Conservation (phyloP, 2,888 invertebrate species). For the Hirtodrosophila alboralis region DNA sequence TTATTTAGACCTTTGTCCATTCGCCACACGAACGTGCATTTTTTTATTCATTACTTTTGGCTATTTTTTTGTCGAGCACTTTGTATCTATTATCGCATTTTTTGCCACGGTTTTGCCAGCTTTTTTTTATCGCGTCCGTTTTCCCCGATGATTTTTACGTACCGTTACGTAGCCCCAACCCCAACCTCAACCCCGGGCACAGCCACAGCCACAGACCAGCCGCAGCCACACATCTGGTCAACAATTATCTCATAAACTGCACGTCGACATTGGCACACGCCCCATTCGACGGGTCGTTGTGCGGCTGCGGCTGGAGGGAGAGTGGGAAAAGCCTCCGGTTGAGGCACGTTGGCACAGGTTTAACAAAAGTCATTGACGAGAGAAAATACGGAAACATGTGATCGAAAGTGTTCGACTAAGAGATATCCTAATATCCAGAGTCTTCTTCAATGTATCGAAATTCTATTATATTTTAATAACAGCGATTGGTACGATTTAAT, state of each 20-base stretch:
- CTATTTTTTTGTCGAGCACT: slow-evolving; percentile 30
- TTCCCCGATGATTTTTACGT: slow-evolving; percentile 3
- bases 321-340: neutral
- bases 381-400: slow-evolving; percentile 19
- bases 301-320: neutral
- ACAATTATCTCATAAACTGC: slow-evolving; percentile 55
- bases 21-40: slow-evolving; percentile 8
- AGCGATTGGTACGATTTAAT: no score
- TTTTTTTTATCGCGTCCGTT: slow-evolving; percentile 31
- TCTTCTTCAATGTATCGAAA: no score
- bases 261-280: slow-evolving; percentile 30
- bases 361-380: slow-evolving; percentile 21
- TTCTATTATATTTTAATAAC: no score
- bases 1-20: slow-evolving; percentile 14
- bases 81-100: slow-evolving; percentile 42
- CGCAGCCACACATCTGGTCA: slow-evolving; percentile 35
- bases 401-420: no score
- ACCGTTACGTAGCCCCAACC: neutral
- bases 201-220: slow-evolving; percentile 14
- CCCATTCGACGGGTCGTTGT: slow-evolving; percentile 5
- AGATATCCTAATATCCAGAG: no score
- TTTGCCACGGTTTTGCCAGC: slow-evolving; percentile 23
- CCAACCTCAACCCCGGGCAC: neutral
- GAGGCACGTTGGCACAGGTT: slow-evolving; percentile 7
- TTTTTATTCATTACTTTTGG: slow-evolving; percentile 17